Evolutionary conservation across 2,888 invertebrate genomes (phyloP), one percentile per base, ranked within the genome.

Genomic region (Mayetiola destructor): DNA sequence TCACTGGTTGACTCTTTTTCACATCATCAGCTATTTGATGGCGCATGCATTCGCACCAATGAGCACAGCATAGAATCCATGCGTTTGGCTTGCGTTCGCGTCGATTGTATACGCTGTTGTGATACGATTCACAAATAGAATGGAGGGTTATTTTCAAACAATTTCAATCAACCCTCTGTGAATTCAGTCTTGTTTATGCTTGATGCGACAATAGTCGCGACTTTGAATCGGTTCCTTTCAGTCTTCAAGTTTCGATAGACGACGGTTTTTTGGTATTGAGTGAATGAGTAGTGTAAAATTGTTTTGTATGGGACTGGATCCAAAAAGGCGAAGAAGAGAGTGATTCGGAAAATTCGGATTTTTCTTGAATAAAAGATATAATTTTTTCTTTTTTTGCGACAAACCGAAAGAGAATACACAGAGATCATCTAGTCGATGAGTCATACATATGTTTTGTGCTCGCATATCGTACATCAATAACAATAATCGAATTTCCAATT

Each of bases 101-200:
- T 27, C 48, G 48, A 16, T 27, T 27, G 27, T n/a, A 40, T 21
- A 40, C 40, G 40, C 10, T 3, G 40, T 23, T 20, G 10, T 40
- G 23, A 40, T n/a, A 48, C 48, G 27, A 12, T 48, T n/a, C 2
- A n/a, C 48, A 48, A 48, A 48, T 48, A n/a, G 8, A 27, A 48
- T 48, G n/a, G 48, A 27, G 48, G 27, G 48, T 48, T 9, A 16
- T 27, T 48, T 48, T 4, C 27, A 27, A 27, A 48, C 27, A 2
- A 9, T n/a, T 48, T 12, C 48, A 8, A 48, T 48, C 48, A 48
- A 48, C 48, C 48, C 48, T 48, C 48, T n/a, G n/a, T 16, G 27
- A n/a, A 48, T 27, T 27, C 48, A 48, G 48, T 48, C 48, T 8
- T 27, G 29, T 48, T 48, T 27, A n/a, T 48, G 48, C 48, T 14